Percentiles rank a stretch among this genome's conserved stretches.
phyloP scores from a whole-genome alignment of 1,140 invertebrate genomes.

The Sycobia sp. region DNA sequence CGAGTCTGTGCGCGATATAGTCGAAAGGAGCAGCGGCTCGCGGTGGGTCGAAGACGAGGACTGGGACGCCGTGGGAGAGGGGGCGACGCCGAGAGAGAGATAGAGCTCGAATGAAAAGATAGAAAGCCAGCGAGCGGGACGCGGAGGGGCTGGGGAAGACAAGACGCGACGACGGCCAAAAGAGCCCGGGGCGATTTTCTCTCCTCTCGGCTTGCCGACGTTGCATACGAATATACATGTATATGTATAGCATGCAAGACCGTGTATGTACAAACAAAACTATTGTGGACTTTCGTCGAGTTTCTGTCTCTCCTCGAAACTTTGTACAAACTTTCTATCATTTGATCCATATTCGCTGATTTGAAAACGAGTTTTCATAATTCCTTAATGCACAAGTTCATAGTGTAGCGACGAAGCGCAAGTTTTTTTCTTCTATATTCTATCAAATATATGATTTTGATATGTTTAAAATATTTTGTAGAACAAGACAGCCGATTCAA shows the following conservation, averaged over 20 bases:
- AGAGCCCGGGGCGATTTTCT: constrained; percentile 2
- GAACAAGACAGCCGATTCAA: no score
- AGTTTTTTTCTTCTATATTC: no score
- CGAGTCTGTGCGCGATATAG: constrained; percentile 2
- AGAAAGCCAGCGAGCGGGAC: background rate
- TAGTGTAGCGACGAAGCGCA: no score
- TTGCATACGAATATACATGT: no score
- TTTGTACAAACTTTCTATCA: background rate
- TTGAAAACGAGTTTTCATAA: no score
- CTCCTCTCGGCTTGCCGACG: no score
- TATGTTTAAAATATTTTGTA: no score
- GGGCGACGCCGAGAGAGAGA: background rate
- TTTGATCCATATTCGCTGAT: no score
- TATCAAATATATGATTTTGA: no score
- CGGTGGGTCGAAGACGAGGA: background rate
- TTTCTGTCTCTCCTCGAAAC: background rate
- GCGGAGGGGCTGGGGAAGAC: background rate
- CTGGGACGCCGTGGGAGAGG: background rate
- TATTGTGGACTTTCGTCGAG: background rate
- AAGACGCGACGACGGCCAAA: background rate
- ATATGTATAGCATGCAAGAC: no score
- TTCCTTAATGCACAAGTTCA: no score
- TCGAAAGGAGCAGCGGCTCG: background rate
- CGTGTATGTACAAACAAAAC: background rate
- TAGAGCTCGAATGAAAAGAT: no score